Conservation (phyloP, 2,113 vertebrate species). For the sheep (Ovis aries) region DNA sequence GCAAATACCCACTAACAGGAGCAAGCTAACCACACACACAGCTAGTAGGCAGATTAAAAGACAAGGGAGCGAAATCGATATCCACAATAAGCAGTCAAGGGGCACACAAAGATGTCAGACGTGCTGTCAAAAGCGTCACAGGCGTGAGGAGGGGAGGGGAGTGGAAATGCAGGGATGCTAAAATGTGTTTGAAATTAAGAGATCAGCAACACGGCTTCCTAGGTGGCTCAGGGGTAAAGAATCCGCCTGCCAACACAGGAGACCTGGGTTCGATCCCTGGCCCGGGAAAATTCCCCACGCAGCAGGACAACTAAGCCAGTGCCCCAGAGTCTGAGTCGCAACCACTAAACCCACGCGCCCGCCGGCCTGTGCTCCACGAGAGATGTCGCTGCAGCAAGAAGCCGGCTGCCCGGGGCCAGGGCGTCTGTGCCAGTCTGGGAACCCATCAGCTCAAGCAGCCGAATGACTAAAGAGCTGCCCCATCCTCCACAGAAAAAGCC, state of each 20-base stretch:
- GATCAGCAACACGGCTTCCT: background rate
- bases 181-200: background rate
- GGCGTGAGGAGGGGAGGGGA: background rate
- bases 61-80: background rate
- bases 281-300: background rate
- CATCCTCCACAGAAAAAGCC: background rate
- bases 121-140: background rate
- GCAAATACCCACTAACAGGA: background rate
- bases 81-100: too few relatives aligned
- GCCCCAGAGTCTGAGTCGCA: background rate
- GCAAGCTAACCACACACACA: background rate
- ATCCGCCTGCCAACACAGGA: background rate
- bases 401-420: background rate
- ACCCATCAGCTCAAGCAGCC: background rate
- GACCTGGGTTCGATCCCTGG: background rate
- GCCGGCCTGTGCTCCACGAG: background rate
- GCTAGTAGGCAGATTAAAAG: background rate
- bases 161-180: background rate
- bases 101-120: background rate
- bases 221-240: background rate
- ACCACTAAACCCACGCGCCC: too few relatives aligned
- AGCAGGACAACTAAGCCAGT: accelerated
- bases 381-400: background rate
- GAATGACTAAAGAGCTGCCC: background rate
- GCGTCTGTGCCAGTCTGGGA: background rate